A percentile compares a stretch with the other conserved stretches of the same genome.
Conservation (phyloP, 2,888 invertebrate species). For the Altica lythri region DNA sequence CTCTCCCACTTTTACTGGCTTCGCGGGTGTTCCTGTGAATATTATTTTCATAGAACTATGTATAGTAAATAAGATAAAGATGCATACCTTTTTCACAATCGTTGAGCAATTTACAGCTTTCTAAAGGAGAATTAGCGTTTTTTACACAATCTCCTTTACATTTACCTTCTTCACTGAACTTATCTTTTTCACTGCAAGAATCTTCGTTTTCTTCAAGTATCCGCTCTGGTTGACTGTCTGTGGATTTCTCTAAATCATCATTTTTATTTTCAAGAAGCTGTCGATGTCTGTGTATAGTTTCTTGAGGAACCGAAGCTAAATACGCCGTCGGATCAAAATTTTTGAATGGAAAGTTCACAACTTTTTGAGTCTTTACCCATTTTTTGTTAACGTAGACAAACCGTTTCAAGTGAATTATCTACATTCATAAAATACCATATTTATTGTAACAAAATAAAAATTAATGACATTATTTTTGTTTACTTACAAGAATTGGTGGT, state of each 20-base stretch:
- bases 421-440: conserved; percentile 30
- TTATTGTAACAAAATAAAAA: not conserved
- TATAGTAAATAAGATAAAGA: not conserved
- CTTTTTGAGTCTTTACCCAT: conserved; percentile 94
- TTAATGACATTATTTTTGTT: not conserved
- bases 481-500: conserved; percentile 81
- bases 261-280: conserved; percentile 61
- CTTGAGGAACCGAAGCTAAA: conserved; percentile 79
- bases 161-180: conserved; percentile 11
- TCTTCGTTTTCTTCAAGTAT: conserved; percentile 41
- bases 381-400: conserved; percentile 89
- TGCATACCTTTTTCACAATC: conserved; percentile 23
- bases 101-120: conserved; percentile 37
- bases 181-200: conserved; percentile 11
- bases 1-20: conserved; percentile 25
- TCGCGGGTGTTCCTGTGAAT: not conserved
- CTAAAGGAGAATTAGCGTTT: conserved; percentile 25
- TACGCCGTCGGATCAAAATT: conserved; percentile 87
- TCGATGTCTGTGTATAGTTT: conserved; percentile 71
- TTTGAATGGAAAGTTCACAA: conserved; percentile 85
- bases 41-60: not conserved
- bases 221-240: conserved; percentile 41
- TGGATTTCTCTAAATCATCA: conserved; percentile 41
- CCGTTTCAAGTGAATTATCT: conserved; percentile 91
- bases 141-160: conserved; percentile 16